Percentiles rank a stretch among this genome's conserved stretches.
Conservation (phyloP, 2,113 vertebrate species). For the Pampusana beccarii region DNA sequence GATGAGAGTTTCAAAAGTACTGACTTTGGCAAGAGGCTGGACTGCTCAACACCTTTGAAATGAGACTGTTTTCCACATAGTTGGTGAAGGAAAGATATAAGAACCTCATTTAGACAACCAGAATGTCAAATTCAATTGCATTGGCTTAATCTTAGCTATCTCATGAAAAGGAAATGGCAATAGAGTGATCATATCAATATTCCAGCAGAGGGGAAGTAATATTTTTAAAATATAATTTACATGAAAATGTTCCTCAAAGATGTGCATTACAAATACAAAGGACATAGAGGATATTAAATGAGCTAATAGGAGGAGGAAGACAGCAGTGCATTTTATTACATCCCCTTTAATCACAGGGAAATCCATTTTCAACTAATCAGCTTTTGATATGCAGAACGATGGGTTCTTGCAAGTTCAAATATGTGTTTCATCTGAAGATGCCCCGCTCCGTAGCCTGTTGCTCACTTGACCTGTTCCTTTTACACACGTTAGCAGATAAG, state of each 20-base stretch:
- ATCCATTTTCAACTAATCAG: slow-evolving; percentile 15
- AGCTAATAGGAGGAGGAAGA: neutral
- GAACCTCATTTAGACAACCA: neutral
- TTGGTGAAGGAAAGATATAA: neutral
- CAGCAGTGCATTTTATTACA: neutral
- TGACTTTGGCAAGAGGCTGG: neutral
- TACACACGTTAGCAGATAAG: neutral
- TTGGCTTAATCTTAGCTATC: neutral
- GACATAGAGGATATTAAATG: neutral
- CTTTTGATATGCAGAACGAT: neutral
- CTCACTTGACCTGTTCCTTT: neutral
- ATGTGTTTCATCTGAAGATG: neutral
- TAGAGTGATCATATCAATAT: neutral
- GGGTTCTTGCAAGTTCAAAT: neutral
- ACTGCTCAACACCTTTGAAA: neutral
- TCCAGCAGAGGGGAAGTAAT: slow-evolving; percentile 19
- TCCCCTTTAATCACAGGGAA: slow-evolving; percentile 21
- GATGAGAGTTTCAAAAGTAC: neutral
- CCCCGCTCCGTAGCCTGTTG: neutral
- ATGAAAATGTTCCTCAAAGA: neutral
- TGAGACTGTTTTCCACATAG: neutral
- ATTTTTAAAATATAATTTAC: slow-evolving; percentile 16
- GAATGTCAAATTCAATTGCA: neutral
- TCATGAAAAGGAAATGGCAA: neutral
- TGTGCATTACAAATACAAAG: neutral